Conservation (phyloP, 2,888 invertebrate genomes). For the Cactoblastis cactorum region DNA sequence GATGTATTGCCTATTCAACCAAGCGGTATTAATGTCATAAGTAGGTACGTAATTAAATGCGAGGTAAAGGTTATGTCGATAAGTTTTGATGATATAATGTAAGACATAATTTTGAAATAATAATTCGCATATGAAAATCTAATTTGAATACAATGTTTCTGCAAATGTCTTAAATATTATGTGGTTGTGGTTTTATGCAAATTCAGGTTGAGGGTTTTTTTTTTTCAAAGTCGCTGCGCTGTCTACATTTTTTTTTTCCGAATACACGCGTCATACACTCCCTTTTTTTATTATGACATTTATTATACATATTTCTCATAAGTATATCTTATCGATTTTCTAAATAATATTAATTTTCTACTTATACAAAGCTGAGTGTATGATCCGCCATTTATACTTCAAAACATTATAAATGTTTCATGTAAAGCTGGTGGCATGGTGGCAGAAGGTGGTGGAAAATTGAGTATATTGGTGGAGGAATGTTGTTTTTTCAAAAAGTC, state of each 20-base stretch:
- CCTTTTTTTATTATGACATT: background rate
- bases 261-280: background rate
- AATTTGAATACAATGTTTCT: background rate
- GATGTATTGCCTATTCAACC: too few relatives aligned
- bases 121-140: background rate
- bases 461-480: too few relatives aligned
- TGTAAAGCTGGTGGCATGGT: background rate
- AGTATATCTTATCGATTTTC: background rate
- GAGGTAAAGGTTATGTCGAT: too few relatives aligned
- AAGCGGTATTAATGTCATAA: too few relatives aligned
- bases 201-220: background rate
- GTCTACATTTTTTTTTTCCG: background rate
- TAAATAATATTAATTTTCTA: background rate
- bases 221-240: background rate
- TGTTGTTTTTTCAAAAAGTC: too few relatives aligned
- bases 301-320: too few relatives aligned
- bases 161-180: conserved; percentile 4
- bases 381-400: background rate
- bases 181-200: background rate
- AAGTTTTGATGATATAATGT: too few relatives aligned
- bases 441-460: background rate
- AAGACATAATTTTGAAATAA: background rate
- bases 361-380: background rate
- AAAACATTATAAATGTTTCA: conserved; percentile 3
- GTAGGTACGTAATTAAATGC: too few relatives aligned